These are phyloP conservation scores for Hetaerina titia DNA, from an alignment of 2,888 invertebrate species.

Conservation along the genomic window DNA sequence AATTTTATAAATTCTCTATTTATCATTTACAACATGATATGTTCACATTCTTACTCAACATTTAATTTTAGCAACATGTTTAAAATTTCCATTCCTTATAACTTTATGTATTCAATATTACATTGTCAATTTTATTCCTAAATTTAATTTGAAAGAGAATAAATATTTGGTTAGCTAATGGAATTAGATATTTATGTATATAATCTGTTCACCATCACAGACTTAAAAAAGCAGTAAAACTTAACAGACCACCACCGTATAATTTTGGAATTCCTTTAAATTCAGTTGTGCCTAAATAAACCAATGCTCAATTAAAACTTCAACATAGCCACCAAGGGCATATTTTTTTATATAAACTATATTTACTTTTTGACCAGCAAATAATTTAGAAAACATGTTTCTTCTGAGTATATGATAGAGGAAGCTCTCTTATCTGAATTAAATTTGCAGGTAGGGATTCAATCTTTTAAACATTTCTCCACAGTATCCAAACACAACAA, in stretches of 20 bases:
- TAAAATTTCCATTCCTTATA: no score
- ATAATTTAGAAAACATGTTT: slow-evolving; percentile 11
- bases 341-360: slow-evolving; percentile 46
- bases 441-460: no score
- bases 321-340: background rate
- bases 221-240: background rate
- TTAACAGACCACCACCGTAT: background rate
- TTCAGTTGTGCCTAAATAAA: background rate
- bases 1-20: slow-evolving; percentile 37
- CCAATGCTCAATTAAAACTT: background rate
- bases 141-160: no score
- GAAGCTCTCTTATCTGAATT: no score
- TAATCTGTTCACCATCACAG: background rate
- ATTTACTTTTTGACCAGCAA: slow-evolving; percentile 60
- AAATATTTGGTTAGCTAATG: background rate
- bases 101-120: no score
- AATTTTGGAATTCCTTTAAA: background rate
- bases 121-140: no score
- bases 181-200: background rate
- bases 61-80: background rate
- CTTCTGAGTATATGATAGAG: background rate
- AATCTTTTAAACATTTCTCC: no score
- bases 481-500: no score
- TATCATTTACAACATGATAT: background rate
- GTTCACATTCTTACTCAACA: background rate